phyloP scores from a whole-genome alignment of 2,113 vertebrate genomes.

The Chaetodon trifascialis region DNA sequence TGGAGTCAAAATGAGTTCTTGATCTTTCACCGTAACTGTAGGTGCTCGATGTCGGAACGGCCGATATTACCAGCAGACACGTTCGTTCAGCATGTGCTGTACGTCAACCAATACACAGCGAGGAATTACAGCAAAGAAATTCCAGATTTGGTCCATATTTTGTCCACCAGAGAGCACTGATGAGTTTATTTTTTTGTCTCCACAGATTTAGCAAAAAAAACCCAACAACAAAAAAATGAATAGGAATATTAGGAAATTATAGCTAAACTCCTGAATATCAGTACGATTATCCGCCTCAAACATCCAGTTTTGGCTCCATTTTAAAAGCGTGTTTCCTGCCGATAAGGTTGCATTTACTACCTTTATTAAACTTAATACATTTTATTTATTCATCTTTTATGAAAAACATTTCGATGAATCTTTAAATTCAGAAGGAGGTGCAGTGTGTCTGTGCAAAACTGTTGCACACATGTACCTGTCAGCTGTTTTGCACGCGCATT shows the following conservation, averaged over 20 bases:
- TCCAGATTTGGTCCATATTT: too few species aligned
- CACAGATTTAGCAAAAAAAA: too few species aligned
- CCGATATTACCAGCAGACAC: neutral
- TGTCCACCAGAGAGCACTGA: too few species aligned
- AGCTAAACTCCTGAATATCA: too few species aligned
- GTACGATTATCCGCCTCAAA: too few species aligned
- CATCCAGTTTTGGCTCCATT: neutral
- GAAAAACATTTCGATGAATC: neutral
- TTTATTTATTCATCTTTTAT: too few species aligned
- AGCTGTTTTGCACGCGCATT: neutral
- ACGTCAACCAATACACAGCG: too few species aligned
- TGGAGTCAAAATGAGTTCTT: conserved; percentile 4
- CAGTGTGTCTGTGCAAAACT: neutral
- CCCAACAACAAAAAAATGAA: too few species aligned
- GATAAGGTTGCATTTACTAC: neutral
- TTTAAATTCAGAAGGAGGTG: neutral
- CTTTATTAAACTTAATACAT: neutral
- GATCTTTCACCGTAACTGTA: neutral
- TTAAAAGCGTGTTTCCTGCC: neutral
- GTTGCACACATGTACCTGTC: neutral
- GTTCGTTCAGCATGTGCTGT: neutral
- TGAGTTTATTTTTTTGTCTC: neutral
- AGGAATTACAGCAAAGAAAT: neutral
- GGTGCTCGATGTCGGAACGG: neutral
- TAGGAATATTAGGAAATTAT: too few species aligned